phyloP scores from a whole-genome alignment of 2,797 vertebrate genomes.

The Lutjanus campechanus region DNA sequence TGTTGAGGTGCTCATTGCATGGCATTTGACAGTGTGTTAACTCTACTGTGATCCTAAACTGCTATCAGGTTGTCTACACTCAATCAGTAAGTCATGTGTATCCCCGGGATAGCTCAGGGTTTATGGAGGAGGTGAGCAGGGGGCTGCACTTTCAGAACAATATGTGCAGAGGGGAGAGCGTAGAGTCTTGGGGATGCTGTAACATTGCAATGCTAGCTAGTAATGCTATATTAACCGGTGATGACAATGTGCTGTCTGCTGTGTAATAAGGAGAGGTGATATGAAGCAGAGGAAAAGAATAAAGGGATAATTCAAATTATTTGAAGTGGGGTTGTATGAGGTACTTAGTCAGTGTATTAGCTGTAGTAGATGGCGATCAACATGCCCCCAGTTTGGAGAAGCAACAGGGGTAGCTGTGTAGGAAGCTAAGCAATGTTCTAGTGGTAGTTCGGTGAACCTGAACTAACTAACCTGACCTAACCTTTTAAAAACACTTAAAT shows the following conservation, averaged over 20 bases:
- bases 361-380: too few species aligned
- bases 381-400: too few species aligned
- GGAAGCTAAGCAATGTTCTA: too few species aligned
- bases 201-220: conserved; percentile 20
- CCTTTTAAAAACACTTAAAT: too few species aligned
- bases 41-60: conserved; percentile 79
- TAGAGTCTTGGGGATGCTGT: conserved; percentile 32
- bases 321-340: too few species aligned
- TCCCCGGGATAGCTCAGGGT: conserved; percentile 61
- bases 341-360: too few species aligned
- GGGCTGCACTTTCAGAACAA: conserved; percentile 63
- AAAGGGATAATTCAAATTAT: too few species aligned
- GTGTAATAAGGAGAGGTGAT: conserved; percentile 8
- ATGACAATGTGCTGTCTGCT: conserved; percentile 9
- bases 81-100: conserved; percentile 74
- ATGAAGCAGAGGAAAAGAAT: neutral
- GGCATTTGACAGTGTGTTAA: conserved; percentile 82
- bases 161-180: conserved; percentile 39
- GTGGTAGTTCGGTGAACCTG: too few species aligned
- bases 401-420: too few species aligned
- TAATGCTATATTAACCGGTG: neutral
- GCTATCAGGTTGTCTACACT: conserved; percentile 81
- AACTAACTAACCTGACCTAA: too few species aligned
- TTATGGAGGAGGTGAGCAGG: conserved; percentile 62
- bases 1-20: conserved; percentile 78